Conservation (phyloP, 2,888 invertebrate species). For the Eumerus sabulonum region DNA sequence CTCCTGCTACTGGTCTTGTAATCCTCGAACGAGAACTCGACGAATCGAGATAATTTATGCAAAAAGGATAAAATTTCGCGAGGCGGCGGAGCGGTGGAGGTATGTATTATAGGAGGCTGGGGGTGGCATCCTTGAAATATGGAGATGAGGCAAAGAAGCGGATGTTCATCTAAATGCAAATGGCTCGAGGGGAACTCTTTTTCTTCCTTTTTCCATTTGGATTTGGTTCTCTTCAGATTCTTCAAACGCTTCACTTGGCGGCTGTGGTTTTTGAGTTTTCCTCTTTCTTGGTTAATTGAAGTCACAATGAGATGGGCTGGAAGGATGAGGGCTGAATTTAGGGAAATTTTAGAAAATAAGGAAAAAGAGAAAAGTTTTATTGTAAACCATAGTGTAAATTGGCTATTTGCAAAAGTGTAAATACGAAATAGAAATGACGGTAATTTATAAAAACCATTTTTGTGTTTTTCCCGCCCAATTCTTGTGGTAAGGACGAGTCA, state of each 20-base stretch:
- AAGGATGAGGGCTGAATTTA: constrained; percentile 4
- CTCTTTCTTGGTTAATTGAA: constrained; percentile 7
- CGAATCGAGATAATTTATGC: constrained; percentile 67
- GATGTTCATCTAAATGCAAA: constrained; percentile 69
- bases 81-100: not conserved
- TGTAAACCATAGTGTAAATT: constrained; percentile 46
- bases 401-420: constrained; percentile 61
- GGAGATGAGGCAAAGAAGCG: constrained; percentile 64
- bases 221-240: not conserved
- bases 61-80: constrained; percentile 67
- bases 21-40: constrained; percentile 55
- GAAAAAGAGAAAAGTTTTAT: constrained; percentile 35
- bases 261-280: constrained; percentile 20
- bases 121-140: constrained; percentile 52
- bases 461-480: no score
- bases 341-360: constrained; percentile 24
- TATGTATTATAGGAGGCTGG: not conserved
- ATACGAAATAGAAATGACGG: constrained; percentile 58
- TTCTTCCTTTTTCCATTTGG: constrained; percentile 9
- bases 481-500: no score
- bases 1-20: constrained; percentile 2
- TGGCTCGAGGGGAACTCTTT: constrained; percentile 58
- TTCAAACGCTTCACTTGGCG: constrained; percentile 7
- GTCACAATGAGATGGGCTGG: not conserved
- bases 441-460: constrained; percentile 29